Percentiles rank a stretch among this genome's conserved stretches.
Conservation (phyloP, 2,797 vertebrate species). For the Pteropus rufus region DNA sequence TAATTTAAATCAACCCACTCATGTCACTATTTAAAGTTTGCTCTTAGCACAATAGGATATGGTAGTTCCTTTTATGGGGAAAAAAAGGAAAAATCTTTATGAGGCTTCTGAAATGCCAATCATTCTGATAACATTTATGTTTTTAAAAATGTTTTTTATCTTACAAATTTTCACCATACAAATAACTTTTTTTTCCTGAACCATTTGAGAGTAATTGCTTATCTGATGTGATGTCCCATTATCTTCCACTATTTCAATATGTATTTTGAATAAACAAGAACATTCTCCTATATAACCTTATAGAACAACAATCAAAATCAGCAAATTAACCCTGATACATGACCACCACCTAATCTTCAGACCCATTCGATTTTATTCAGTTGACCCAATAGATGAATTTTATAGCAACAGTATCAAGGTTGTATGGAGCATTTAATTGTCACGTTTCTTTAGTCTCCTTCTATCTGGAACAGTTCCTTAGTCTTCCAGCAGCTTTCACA, state of each 20-base stretch:
- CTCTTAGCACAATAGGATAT: not conserved
- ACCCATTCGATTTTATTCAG: not conserved
- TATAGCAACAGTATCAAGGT: not conserved
- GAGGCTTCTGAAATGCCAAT: slow-evolving; percentile 12
- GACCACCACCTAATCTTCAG: not conserved
- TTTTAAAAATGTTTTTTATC: slow-evolving; percentile 12
- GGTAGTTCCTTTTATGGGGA: not conserved
- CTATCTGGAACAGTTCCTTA: not conserved
- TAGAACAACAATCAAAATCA: not conserved
- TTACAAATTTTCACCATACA: not conserved
- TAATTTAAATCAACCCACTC: slow-evolving; percentile 5
- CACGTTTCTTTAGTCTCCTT: not conserved
- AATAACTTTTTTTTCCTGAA: not conserved
- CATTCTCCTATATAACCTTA: not conserved
- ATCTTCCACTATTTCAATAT: not conserved
- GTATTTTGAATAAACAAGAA: not conserved
- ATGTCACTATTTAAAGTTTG: slow-evolving; percentile 9
- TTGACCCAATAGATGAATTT: not conserved
- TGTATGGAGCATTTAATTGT: not conserved
- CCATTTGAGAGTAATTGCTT: not conserved
- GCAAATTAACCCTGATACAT: not conserved
- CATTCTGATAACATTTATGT: not conserved
- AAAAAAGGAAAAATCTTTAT: not conserved
- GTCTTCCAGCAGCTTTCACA: not conserved
- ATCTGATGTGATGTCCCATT: not conserved